A percentile compares a stretch with the other conserved stretches of the same genome.
These are phyloP conservation scores for Phalangium opilio DNA, from an alignment of 2,888 invertebrate species.

Conservation along the genomic window DNA sequence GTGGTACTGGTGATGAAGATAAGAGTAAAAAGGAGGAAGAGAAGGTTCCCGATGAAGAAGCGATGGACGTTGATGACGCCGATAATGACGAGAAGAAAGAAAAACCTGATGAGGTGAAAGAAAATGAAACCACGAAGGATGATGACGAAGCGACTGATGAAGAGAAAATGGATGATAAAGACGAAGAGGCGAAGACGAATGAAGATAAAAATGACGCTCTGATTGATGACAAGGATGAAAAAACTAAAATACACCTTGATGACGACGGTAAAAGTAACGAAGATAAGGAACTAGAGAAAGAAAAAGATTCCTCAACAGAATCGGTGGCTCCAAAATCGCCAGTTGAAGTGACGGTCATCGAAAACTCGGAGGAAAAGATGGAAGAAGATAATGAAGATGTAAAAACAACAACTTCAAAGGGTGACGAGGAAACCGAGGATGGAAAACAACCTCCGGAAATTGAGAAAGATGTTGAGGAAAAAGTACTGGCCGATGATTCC, in stretches of 20 bases:
- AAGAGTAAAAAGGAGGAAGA: conserved; percentile 7
- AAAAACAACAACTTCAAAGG: conserved; percentile 11
- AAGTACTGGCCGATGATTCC: conserved; percentile 9
- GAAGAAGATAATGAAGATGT: conserved; percentile 19
- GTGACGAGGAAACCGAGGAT: conserved; percentile 18
- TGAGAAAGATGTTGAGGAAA: background rate
- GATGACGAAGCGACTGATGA: background rate
- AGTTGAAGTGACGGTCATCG: conserved; percentile 15
- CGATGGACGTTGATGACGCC: conserved; percentile 3
- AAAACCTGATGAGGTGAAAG: conserved; percentile 3
- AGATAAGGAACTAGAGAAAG: conserved; percentile 4
- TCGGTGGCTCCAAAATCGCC: conserved; percentile 1
- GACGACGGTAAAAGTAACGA: conserved; percentile 2
- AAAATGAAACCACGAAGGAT: conserved; percentile 4
- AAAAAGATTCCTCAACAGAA: background rate
- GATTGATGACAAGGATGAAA: background rate
- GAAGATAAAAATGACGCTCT: background rate
- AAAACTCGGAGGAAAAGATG: conserved; percentile 12
- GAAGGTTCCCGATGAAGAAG: background rate
- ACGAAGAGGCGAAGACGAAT: background rate
- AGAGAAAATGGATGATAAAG: conserved; percentile 2
- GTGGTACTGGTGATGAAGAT: conserved; percentile 6
- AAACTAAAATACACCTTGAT: background rate
- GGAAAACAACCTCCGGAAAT: background rate
- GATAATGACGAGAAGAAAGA: conserved; percentile 9